Conservation (phyloP, 2,888 invertebrate genomes). For the Aphelenchoides bicaudatus region DNA sequence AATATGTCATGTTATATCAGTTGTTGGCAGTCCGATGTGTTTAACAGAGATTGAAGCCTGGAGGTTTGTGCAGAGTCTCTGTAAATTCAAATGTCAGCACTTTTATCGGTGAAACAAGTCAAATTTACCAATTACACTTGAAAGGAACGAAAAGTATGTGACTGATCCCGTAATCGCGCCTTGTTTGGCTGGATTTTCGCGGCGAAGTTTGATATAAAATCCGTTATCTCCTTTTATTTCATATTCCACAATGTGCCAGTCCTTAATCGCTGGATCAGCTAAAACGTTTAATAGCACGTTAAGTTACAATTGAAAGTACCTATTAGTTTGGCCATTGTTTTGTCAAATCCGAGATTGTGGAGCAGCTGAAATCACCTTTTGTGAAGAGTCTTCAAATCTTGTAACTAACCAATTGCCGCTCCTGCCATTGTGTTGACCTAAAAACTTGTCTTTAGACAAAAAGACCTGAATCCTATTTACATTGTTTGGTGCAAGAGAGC, state of each 20-base stretch:
- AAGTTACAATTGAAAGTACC: slow-evolving; percentile 64
- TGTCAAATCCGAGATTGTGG: slow-evolving; percentile 65
- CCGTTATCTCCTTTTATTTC: slow-evolving; percentile 61
- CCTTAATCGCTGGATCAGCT: slow-evolving; percentile 59
- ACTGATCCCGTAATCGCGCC: slow-evolving; percentile 62
- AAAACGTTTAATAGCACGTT: slow-evolving; percentile 8
- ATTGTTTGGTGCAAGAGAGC: slow-evolving; percentile 67
- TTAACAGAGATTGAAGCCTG: slow-evolving; percentile 51
- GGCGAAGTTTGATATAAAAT: slow-evolving; percentile 43
- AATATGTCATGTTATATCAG: no score
- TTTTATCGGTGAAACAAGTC: background rate
- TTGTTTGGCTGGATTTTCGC: slow-evolving; percentile 65
- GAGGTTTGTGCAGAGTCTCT: slow-evolving; percentile 43
- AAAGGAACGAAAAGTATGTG: slow-evolving; percentile 64
- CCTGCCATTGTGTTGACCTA: slow-evolving; percentile 69
- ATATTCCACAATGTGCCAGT: slow-evolving; percentile 66
- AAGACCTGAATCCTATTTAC: no score
- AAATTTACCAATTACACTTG: slow-evolving; percentile 60
- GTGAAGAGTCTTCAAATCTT: slow-evolving; percentile 64
- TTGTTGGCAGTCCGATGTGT: no score
- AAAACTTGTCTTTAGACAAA: no score
- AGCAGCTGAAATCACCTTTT: no score
- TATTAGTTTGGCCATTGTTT: slow-evolving; percentile 64
- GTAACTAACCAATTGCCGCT: slow-evolving; percentile 65
- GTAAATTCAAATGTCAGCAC: slow-evolving; percentile 19